Conservation (phyloP, 2,888 invertebrate species). For the Pomacea canaliculata region DNA sequence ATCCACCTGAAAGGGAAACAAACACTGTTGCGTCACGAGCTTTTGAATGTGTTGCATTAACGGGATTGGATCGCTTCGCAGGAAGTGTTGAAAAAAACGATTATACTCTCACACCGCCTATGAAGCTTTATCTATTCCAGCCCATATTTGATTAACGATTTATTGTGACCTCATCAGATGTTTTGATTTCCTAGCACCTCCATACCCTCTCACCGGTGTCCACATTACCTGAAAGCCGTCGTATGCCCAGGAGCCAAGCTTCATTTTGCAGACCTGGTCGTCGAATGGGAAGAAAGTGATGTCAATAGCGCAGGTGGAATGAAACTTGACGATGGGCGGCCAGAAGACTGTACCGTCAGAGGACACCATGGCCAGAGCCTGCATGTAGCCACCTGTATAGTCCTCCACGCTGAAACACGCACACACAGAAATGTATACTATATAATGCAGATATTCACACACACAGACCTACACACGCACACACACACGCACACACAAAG, state of each 20-base stretch:
- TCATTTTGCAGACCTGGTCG: constrained; percentile 59
- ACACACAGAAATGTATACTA: background rate
- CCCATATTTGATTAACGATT: too few species aligned
- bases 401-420: constrained; percentile 43
- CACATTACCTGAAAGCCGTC: constrained; percentile 65
- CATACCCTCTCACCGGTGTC: too few species aligned
- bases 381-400: constrained; percentile 72
- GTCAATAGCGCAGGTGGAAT: constrained; percentile 62
- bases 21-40: background rate
- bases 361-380: constrained; percentile 72
- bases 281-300: constrained; percentile 60
- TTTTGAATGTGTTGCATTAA: too few species aligned
- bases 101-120: too few species aligned
- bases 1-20: constrained; percentile 45
- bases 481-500: background rate
- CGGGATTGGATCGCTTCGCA: too few species aligned
- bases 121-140: too few species aligned
- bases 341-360: constrained; percentile 60
- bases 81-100: too few species aligned
- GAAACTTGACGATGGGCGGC: constrained; percentile 66
- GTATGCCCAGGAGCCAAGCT: constrained; percentile 66
- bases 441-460: background rate
- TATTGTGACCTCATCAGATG: too few species aligned
- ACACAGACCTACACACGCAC: background rate
- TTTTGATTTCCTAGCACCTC: too few species aligned